Base-by-base conservation (phyloP, 2,113 vertebrate species). In the Silurus meridionalis region DNA sequence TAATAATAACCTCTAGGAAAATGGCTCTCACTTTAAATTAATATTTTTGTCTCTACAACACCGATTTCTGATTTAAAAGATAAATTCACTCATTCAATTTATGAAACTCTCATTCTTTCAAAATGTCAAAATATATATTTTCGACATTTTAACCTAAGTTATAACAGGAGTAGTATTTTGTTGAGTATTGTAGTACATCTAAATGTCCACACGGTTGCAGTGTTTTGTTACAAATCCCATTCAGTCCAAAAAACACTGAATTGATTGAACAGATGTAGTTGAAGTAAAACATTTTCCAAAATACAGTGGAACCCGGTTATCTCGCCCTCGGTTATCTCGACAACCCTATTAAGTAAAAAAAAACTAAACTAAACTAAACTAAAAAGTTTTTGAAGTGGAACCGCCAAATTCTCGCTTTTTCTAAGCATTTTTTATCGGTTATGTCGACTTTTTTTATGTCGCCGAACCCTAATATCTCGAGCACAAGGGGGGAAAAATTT, bases 171-270 rank as follows among this genome's bases (percentile, higher is more conserved):
- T 9, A 57, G 50, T 77, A 17, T 57, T n/a, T 5, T 14, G 2
- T 7, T 28, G 13, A 19, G 58, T 58, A 25, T 17, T 71, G 85
- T 19, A 84, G 53, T 61, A 46, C 52, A 55, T 55, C 10, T 0
- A 0, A 0, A 8, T 67, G 0, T 23, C 90, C 93, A 46, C 88
- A 1, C 83, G 90, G 85, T 83, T 50, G 90, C 85, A 89, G 53
- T 6, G 83, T 14, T 14, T 64, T 74, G 37, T 37, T 48, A 87
- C 23, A 19, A 19, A 57, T 57, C 17, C 52, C 11, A 15, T 58
- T 28, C 9, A 28, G 48, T 75, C 21, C 19, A 75, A 75, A 48
- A 37, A 69, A 72, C 37, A 48, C 69, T 72, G 21, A 53, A 53
- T 11, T 53, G 72, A 53, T 52, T 15, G 9, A 37, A 19, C 28